Evolutionary conservation across 2,888 invertebrate genomes (phyloP).

Genomic region (Callinectes sapidus): DNA sequence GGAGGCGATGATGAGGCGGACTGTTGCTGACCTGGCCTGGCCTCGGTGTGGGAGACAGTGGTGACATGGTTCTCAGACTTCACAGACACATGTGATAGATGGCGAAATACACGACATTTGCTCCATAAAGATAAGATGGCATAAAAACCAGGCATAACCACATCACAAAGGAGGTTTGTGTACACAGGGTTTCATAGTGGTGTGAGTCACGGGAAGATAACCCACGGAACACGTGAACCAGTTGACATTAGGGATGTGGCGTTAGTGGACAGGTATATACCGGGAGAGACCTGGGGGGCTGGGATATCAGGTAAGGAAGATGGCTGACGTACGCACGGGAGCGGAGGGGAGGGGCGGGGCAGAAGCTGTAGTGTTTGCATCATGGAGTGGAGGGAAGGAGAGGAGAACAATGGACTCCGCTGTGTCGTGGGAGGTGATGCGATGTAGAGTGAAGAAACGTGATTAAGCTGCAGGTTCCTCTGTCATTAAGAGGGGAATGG

Average conservation of each 20-base stretch:
- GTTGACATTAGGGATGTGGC: neutral
- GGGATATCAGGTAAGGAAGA: neutral
- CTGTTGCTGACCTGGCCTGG: neutral
- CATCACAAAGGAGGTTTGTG: neutral
- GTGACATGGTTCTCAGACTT: neutral
- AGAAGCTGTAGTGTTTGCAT: conserved; percentile 16
- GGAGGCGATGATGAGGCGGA: neutral
- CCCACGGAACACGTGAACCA: neutral
- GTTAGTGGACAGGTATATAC: neutral
- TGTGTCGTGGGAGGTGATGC: neutral
- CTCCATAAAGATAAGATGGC: neutral
- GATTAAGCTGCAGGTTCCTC: conserved; percentile 31
- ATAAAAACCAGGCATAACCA: neutral
- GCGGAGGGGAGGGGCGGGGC: neutral
- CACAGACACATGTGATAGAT: neutral
- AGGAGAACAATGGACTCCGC: neutral
- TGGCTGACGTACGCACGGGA: neutral
- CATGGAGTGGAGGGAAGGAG: conserved; percentile 7
- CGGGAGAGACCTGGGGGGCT: neutral
- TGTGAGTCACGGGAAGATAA: neutral
- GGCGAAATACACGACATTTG: neutral
- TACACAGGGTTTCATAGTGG: neutral
- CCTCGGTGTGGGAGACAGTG: neutral
- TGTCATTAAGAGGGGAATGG: conserved; percentile 31
- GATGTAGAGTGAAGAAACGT: conserved; percentile 37